Percentiles rank a stretch among this genome's conserved stretches.
Conservation (phyloP, 2,888 invertebrate species). For the Blomia tropicalis region DNA sequence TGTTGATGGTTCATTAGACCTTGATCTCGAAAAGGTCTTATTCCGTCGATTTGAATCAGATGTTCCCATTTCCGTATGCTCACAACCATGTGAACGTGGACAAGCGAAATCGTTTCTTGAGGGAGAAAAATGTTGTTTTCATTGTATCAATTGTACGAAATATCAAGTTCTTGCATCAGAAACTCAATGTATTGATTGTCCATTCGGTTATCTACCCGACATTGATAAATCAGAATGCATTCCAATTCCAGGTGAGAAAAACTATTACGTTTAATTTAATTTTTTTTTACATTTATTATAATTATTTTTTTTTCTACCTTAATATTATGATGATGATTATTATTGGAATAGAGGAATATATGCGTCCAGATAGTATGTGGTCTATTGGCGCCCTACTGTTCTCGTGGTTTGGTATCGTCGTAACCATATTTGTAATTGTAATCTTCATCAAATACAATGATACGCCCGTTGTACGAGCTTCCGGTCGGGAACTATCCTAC, state of each 20-base stretch:
- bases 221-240: slow-evolving; percentile 42
- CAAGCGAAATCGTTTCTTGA: slow-evolving; percentile 83
- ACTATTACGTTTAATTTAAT: neutral
- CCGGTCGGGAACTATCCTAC: slow-evolving; percentile 38
- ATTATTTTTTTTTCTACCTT: too few species aligned
- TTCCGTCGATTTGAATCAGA: slow-evolving; percentile 25
- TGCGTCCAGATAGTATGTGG: slow-evolving; percentile 55
- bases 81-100: slow-evolving; percentile 66
- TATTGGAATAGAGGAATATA: slow-evolving; percentile 43
- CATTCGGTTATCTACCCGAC: slow-evolving; percentile 33
- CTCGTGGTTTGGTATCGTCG: slow-evolving; percentile 36
- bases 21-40: slow-evolving; percentile 41
- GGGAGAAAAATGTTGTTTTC: slow-evolving; percentile 86
- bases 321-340: too few species aligned
- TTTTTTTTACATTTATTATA: neutral
- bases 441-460: slow-evolving; percentile 36
- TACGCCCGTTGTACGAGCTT: slow-evolving; percentile 39
- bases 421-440: slow-evolving; percentile 34
- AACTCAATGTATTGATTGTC: slow-evolving; percentile 66
- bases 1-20: slow-evolving; percentile 56
- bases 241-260: slow-evolving; percentile 45
- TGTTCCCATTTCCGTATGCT: slow-evolving; percentile 73
- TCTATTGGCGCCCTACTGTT: slow-evolving; percentile 77
- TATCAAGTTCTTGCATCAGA: slow-evolving; percentile 67
- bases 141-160: slow-evolving; percentile 72